Evolutionary conservation across 2,797 vertebrate genomes (phyloP).

Genomic region (Liasis olivaceus): DNA sequence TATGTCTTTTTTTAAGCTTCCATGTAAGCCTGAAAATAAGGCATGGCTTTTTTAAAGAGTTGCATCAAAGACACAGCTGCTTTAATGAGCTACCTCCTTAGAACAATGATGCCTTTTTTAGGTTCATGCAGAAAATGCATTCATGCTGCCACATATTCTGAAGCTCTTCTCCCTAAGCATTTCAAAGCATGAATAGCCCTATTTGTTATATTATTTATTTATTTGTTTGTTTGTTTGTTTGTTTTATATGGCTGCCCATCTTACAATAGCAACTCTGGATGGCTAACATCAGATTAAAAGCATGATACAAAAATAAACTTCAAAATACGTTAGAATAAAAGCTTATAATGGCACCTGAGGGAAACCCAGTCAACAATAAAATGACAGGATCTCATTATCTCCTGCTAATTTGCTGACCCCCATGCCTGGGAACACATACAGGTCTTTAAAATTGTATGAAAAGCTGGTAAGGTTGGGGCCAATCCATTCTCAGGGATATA

Average conservation of each 20-base stretch:
- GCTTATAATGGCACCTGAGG: background rate
- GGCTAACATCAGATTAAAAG: background rate
- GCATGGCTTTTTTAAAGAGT: background rate
- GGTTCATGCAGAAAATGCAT: no score
- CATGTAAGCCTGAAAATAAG: background rate
- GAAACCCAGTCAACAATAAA: background rate
- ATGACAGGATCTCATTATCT: background rate
- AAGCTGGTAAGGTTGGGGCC: background rate
- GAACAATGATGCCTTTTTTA: background rate
- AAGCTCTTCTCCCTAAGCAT: no score
- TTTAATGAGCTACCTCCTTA: background rate
- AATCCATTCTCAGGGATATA: background rate
- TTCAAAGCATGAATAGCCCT: no score
- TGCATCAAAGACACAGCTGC: background rate
- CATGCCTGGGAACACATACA: background rate
- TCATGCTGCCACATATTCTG: no score
- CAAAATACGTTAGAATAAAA: background rate
- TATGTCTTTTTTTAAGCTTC: background rate
- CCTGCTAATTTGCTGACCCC: background rate
- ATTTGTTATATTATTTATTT: no score
- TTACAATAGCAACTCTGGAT: no score
- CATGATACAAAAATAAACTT: background rate
- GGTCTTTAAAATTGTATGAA: background rate
- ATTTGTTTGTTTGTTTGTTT: no score
- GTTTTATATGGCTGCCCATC: no score